Percentiles rank a stretch among this genome's conserved stretches.
Conservation (phyloP, 2,888 invertebrate species). For the Aromia moschata region DNA sequence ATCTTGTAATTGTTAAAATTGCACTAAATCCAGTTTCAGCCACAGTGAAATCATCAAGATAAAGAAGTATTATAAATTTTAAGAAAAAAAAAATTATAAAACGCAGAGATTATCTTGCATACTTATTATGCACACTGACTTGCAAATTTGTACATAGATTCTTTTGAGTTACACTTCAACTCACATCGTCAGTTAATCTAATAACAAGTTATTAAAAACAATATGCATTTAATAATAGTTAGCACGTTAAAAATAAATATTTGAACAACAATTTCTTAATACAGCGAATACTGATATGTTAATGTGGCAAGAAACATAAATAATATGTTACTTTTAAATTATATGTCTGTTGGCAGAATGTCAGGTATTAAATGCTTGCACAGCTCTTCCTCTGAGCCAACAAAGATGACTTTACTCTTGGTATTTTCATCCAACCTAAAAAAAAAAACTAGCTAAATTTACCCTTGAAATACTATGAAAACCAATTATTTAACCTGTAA, state of each 20-base stretch:
- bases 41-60: too few relatives aligned
- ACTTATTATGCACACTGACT: too few relatives aligned
- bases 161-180: too few relatives aligned
- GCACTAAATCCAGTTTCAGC: too few relatives aligned
- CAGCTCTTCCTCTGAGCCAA: constrained; percentile 74
- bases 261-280: neutral
- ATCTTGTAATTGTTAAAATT: too few relatives aligned
- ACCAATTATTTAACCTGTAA: too few relatives aligned
- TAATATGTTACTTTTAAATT: constrained; percentile 44
- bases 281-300: constrained; percentile 21
- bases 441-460: constrained; percentile 45
- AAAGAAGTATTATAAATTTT: too few relatives aligned
- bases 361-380: constrained; percentile 81
- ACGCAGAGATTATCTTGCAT: too few relatives aligned
- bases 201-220: neutral
- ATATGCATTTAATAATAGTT: neutral
- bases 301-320: constrained; percentile 15
- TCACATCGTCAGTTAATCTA: too few relatives aligned
- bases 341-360: constrained; percentile 77
- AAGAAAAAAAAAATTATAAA: too few relatives aligned
- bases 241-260: neutral
- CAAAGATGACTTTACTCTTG: constrained; percentile 78
- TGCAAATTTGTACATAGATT: too few relatives aligned
- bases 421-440: constrained; percentile 80
- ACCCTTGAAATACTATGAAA: too few relatives aligned